Evolutionary conservation across 2,113 vertebrate genomes (phyloP), one percentile per base, ranked within the genome.

Genomic region (Cariama cristata): DNA sequence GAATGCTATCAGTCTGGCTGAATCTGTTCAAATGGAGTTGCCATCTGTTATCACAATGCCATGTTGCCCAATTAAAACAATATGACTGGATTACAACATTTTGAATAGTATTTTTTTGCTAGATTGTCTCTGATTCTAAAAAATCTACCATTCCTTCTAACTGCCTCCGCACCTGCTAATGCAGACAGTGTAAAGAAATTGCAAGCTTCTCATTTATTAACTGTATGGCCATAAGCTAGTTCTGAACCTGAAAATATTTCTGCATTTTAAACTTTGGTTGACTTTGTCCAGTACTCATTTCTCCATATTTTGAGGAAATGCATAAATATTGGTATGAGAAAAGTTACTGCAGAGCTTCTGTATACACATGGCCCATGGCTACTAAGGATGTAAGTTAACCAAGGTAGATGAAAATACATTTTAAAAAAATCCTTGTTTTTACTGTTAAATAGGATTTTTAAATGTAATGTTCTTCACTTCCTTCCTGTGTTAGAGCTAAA

Each of bases 41-140:
- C 97, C 98, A 98, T 98, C 98, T 98, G 98, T 90, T 97, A 93
- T 81, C 93, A 96, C 91, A 97, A 97, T 96, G 71, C 75, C 93
- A 68, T 80, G 67, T 95, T 97, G 93, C 91, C 85, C 90, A 96
- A 92, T 97, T 97, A 95, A 97, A 96, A 96, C 80, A 90, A 88
- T 96, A 83, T 94, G 81, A 95, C 90, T 94, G 92, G 64, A 94
- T 95, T 96, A 80, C 85, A 96, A 66, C 79, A 91, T 86, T 97
- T 85, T 94, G 73, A 97, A 86, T 75, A 89, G 56, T 58, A 67
- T 83, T 97, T 95, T 95, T 94, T 96, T 93, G 50, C 88, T 95
- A 95, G 85, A 94, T 94, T 95, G 88, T 88, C 69, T 52, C 67
- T 33, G 53, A 92, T 95, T 85, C 76, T 86, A 79, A 92, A 96